Percentiles rank a stretch among this genome's conserved stretches.
Conservation (phyloP, 2,113 vertebrate genomes). For the Camelus dromedarius region DNA sequence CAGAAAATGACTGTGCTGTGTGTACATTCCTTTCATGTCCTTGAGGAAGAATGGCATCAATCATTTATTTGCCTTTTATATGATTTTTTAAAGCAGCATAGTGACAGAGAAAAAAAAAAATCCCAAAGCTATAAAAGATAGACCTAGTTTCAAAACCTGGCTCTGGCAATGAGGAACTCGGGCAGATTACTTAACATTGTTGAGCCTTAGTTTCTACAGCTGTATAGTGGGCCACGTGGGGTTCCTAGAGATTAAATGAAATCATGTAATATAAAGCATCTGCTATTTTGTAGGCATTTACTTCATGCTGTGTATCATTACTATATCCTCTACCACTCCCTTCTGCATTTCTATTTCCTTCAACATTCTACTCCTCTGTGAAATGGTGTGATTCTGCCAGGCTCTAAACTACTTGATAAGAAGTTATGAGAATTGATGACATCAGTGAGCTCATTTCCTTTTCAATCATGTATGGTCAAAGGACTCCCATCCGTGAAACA, state of each 20-base stretch:
- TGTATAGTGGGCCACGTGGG: background rate
- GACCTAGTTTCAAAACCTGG: conserved; percentile 40
- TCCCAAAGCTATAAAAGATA: conserved; percentile 17
- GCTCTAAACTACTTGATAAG: background rate
- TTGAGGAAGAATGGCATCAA: conserved; percentile 65
- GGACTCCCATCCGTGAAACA: background rate
- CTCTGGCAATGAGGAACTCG: conserved; percentile 17
- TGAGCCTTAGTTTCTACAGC: conserved; percentile 5
- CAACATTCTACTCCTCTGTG: background rate
- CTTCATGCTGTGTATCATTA: background rate
- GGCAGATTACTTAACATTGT: background rate
- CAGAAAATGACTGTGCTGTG: conserved; percentile 70
- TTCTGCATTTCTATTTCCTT: conserved; percentile 36
- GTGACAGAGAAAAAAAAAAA: conserved; percentile 18
- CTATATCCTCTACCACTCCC: background rate
- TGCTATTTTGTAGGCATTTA: background rate
- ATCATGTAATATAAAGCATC: background rate
- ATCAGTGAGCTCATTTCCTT: background rate
- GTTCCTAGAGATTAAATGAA: conserved; percentile 1
- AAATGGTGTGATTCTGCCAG: background rate
- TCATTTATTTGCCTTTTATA: conserved; percentile 66
- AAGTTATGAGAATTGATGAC: background rate
- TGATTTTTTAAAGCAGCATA: conserved; percentile 21
- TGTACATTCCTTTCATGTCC: conserved; percentile 74
- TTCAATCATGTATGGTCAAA: background rate